Evolutionary conservation across 2,888 invertebrate species (phyloP).

Genomic region (Bombyx huttoni): DNA sequence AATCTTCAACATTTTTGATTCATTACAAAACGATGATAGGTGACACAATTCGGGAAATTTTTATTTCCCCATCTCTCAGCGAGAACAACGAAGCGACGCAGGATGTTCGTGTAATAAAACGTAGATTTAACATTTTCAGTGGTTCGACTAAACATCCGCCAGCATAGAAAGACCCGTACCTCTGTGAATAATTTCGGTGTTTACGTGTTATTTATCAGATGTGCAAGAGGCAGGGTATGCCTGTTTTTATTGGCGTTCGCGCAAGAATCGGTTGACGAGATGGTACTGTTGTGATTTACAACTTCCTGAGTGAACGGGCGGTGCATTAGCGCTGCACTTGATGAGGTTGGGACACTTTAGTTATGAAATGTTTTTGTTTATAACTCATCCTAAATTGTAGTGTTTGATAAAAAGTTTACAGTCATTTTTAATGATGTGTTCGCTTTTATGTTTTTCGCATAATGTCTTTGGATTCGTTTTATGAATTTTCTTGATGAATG

Average conservation of each 20-base stretch:
- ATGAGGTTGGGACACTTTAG: conserved; percentile 21
- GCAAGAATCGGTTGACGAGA: conserved; percentile 38
- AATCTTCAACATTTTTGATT: conserved; percentile 15
- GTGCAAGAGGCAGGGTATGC: conserved; percentile 14
- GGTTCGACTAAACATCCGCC: conserved; percentile 27
- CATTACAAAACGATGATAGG: conserved; percentile 9
- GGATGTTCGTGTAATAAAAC: conserved; percentile 55
- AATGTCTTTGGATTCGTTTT: too few species aligned
- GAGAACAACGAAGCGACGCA: conserved; percentile 26
- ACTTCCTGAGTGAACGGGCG: conserved; percentile 49
- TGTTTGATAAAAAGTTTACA: not conserved
- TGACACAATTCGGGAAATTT: conserved; percentile 11
- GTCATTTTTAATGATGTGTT: not conserved
- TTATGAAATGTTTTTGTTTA: conserved; percentile 17
- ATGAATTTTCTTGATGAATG: too few species aligned
- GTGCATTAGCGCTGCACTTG: conserved; percentile 36
- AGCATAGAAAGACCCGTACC: conserved; percentile 19
- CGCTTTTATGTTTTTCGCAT: too few species aligned
- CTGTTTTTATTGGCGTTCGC: conserved; percentile 22
- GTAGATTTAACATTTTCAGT: conserved; percentile 49
- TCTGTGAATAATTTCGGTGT: conserved; percentile 6
- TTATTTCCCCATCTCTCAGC: conserved; percentile 22
- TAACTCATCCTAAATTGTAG: conserved; percentile 1
- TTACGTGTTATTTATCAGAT: conserved; percentile 5
- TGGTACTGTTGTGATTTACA: conserved; percentile 51